Conservation (phyloP, 2,113 vertebrate species). For the Otolemur garnettii region DNA sequence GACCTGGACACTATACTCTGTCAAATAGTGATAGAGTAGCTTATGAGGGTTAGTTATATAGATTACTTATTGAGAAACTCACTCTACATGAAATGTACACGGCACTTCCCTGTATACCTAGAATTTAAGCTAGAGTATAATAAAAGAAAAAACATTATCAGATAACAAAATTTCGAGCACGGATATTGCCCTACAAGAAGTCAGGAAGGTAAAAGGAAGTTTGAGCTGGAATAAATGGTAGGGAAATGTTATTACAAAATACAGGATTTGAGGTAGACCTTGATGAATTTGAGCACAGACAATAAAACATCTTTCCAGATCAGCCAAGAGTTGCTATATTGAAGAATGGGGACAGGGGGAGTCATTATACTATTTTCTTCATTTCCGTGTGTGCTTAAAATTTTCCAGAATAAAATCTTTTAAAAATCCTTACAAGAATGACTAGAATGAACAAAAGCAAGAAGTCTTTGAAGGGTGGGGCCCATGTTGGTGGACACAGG, state of each 20-base stretch:
- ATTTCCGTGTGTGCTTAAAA: not conserved
- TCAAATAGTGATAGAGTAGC: not conserved
- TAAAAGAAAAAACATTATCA: not conserved
- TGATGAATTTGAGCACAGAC: not conserved
- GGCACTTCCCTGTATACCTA: not conserved
- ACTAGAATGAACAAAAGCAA: not conserved
- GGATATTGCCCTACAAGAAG: not conserved
- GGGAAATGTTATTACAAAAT: not conserved
- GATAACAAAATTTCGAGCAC: not conserved
- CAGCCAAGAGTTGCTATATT: not conserved
- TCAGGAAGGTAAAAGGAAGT: not conserved
- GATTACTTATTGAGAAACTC: not conserved
- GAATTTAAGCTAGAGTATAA: not conserved
- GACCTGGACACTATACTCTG: not conserved
- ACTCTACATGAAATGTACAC: not conserved
- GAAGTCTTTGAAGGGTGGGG: not conserved
- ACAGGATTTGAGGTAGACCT: not conserved
- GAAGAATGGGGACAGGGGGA: not conserved
- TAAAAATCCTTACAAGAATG: not conserved
- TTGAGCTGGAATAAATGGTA: not conserved
- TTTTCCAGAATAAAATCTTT: not conserved
- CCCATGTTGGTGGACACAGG: not conserved
- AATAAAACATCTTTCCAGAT: not conserved
- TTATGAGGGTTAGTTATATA: not conserved
- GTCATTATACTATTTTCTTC: not conserved